A percentile compares a stretch with the other conserved stretches of the same genome.
Evolutionary conservation across 2,113 vertebrate species (phyloP).

Genomic region (Melanotaenia duboulayi): DNA sequence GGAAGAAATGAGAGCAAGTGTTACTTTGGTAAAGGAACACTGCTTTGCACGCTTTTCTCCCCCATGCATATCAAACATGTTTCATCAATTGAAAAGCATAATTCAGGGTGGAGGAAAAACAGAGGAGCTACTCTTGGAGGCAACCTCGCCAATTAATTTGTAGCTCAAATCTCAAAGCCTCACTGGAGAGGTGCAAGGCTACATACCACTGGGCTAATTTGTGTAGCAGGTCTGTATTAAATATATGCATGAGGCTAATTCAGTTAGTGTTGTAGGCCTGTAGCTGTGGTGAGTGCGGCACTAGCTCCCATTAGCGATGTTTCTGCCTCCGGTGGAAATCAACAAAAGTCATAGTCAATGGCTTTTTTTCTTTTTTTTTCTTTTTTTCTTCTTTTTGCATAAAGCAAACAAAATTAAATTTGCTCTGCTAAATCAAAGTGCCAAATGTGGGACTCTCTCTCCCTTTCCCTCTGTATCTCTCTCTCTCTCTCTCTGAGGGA

Average conservation of each 20-base stretch:
- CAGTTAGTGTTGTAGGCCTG: conserved; percentile 86
- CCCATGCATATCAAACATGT: conserved; percentile 75
- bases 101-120: conserved; percentile 70
- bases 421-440: conserved; percentile 95
- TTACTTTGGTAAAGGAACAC: conserved; percentile 58
- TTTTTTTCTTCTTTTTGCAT: conserved; percentile 89
- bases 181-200: conserved; percentile 78
- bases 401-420: conserved; percentile 99
- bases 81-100: conserved; percentile 67
- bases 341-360: conserved; percentile 91
- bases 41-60: conserved; percentile 44
- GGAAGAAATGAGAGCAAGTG: conserved; percentile 48
- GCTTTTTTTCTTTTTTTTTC: conserved; percentile 87
- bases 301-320: conserved; percentile 91
- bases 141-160: conserved; percentile 80
- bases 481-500: conserved; percentile 83
- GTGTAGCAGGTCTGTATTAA: conserved; percentile 92
- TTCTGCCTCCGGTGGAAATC: conserved; percentile 97
- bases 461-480: conserved; percentile 43
- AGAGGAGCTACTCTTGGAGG: conserved; percentile 70
- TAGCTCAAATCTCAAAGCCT: conserved; percentile 77
- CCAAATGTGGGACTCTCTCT: conserved; percentile 76
- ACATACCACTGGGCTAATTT: conserved; percentile 87
- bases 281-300: conserved; percentile 65
- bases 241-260: conserved; percentile 97